A percentile compares a stretch with the other conserved stretches of the same genome.
These are phyloP conservation scores for Eupsilia transversa DNA, from an alignment of 2,888 invertebrate species.

Conservation along the genomic window DNA sequence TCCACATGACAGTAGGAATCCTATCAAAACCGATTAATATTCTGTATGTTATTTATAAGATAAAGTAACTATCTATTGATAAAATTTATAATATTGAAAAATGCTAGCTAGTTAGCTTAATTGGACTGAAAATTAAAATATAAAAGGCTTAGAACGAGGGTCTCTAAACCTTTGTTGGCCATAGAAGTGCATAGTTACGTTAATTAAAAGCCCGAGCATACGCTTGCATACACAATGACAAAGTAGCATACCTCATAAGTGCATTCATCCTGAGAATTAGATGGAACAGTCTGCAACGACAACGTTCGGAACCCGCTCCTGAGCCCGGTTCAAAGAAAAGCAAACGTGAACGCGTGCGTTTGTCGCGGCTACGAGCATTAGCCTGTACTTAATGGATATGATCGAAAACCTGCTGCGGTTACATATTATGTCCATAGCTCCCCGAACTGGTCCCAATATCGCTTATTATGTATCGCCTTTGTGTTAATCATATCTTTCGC, in stretches of 20 bases:
- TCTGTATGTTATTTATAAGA: not conserved
- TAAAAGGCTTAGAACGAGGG: constrained; percentile 31
- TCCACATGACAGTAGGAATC: not conserved
- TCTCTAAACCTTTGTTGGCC: constrained; percentile 28
- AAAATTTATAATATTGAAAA: constrained; percentile 20
- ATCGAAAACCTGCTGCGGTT: constrained; percentile 83
- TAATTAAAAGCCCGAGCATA: constrained; percentile 57
- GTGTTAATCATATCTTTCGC: constrained; percentile 90
- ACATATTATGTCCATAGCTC: constrained; percentile 84
- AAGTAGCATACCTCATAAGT: constrained; percentile 40
- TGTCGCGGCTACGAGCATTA: constrained; percentile 75
- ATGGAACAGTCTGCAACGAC: constrained; percentile 36
- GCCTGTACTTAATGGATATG: constrained; percentile 83
- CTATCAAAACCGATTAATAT: constrained; percentile 18
- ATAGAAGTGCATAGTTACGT: constrained; percentile 50
- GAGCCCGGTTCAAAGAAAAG: constrained; percentile 56
- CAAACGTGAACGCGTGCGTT: constrained; percentile 75
- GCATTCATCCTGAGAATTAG: constrained; percentile 47
- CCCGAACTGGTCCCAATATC: constrained; percentile 88
- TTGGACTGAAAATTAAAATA: constrained; percentile 46
- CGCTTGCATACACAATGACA: constrained; percentile 57
- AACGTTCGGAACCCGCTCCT: constrained; percentile 35
- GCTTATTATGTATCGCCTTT: constrained; percentile 89
- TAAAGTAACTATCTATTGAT: constrained; percentile 2
- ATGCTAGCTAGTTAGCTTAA: constrained; percentile 42